Percentiles rank a stretch among this genome's conserved stretches.
phyloP scores from a whole-genome alignment of 2,797 vertebrate species.

The Falco columbarius region DNA sequence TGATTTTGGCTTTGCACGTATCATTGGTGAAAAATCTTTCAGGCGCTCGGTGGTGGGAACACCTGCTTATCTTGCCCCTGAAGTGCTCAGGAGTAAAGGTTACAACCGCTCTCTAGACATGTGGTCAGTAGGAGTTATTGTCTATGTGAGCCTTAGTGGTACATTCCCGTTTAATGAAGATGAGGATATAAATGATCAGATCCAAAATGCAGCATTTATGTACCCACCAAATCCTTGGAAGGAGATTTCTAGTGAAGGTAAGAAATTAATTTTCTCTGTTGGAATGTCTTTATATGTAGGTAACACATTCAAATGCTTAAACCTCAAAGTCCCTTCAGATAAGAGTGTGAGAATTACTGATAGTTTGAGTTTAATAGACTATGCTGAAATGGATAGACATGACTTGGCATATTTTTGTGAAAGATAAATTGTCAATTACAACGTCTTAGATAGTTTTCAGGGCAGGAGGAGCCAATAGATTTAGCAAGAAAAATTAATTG shows the following conservation, averaged over 20 bases:
- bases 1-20: constrained; percentile 96
- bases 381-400: not conserved
- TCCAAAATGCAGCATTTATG: constrained; percentile 98
- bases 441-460: not conserved
- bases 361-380: not conserved
- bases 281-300: not conserved
- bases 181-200: constrained; percentile 98
- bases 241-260: constrained; percentile 95
- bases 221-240: constrained; percentile 96
- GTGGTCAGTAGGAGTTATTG: constrained; percentile 98
- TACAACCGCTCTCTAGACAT: constrained; percentile 98
- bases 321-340: not conserved
- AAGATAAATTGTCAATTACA: not conserved
- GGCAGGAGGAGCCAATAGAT: not conserved
- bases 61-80: constrained; percentile 93
- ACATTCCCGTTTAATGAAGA: constrained; percentile 98
- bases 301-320: not conserved
- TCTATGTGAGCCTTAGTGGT: constrained; percentile 96
- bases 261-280: not conserved
- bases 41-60: constrained; percentile 96
- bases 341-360: not conserved
- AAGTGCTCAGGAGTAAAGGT: constrained; percentile 96
- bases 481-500: not conserved
- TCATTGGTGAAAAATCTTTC: constrained; percentile 98
- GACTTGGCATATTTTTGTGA: not conserved